phyloP scores from a whole-genome alignment of 2,113 vertebrate species.

The Prinia subflava region DNA sequence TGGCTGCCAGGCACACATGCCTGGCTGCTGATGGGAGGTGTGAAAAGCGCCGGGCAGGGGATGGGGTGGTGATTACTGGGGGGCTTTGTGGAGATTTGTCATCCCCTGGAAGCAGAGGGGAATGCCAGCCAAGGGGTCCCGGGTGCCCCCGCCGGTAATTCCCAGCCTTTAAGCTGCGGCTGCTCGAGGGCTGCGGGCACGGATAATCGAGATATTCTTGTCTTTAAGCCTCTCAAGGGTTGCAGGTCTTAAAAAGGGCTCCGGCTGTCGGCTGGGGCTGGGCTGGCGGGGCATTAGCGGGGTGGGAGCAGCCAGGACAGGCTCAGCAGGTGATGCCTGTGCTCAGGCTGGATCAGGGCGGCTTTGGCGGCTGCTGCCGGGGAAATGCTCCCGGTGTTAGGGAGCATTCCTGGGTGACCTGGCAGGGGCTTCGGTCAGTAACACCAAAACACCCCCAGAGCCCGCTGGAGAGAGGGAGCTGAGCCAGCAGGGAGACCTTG shows the following conservation, averaged over 20 bases:
- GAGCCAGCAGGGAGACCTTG: fast-evolving
- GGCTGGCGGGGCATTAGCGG: neutral
- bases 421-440: neutral
- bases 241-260: neutral
- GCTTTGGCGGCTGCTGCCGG: neutral
- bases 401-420: neutral
- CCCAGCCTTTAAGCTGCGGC: conserved; percentile 14
- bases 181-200: neutral
- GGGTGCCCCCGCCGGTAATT: neutral
- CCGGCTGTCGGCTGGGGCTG: neutral
- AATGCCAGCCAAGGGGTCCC: neutral
- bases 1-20: neutral
- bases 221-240: conserved; percentile 20
- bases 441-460: neutral
- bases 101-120: neutral
- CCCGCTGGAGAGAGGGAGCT: neutral
- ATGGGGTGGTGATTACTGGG: neutral
- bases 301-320: neutral
- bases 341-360: neutral
- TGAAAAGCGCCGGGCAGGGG: neutral
- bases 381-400: fast-evolving
- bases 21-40: conserved; percentile 15
- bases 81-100: neutral
- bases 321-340: neutral
- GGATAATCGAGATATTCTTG: conserved; percentile 42